A percentile compares a stretch with the other conserved stretches of the same genome.
Conservation (phyloP, 2,888 invertebrate genomes). For the Mythimna albipuncta region DNA sequence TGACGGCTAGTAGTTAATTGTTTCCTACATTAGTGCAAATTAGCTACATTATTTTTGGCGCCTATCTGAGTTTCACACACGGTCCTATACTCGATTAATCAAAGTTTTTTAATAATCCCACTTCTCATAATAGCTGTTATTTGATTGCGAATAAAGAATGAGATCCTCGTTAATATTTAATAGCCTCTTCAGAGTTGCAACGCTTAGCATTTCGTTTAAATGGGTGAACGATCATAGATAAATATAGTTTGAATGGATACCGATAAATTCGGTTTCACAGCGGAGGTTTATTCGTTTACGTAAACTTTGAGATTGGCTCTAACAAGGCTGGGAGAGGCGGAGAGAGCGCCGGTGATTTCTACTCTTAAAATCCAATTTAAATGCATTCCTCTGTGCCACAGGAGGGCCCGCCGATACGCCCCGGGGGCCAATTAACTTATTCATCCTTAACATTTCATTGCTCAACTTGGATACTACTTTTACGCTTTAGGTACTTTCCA, state of each 20-base stretch:
- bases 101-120: not conserved
- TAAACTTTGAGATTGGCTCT: conserved; percentile 90
- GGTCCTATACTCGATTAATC: not conserved
- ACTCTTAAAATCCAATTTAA: conserved; percentile 91
- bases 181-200: conserved; percentile 39
- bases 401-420: conserved; percentile 88
- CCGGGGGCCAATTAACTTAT: conserved; percentile 90
- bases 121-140: conserved; percentile 7
- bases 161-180: conserved; percentile 38
- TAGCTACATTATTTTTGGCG: not conserved
- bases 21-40: not conserved
- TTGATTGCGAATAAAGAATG: conserved; percentile 23
- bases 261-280: conserved; percentile 85
- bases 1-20: not conserved
- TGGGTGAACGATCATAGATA: conserved; percentile 54
- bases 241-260: conserved; percentile 80
- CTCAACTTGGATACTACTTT: conserved; percentile 84
- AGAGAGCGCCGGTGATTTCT: conserved; percentile 88
- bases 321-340: conserved; percentile 88
- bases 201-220: conserved; percentile 58
- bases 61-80: not conserved
- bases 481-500: conserved; percentile 71
- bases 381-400: conserved; percentile 91
- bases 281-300: conserved; percentile 89
- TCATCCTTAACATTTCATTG: conserved; percentile 91